Evolutionary conservation across 2,888 invertebrate species (phyloP).

Genomic region (Drosophila hamatofila): DNA sequence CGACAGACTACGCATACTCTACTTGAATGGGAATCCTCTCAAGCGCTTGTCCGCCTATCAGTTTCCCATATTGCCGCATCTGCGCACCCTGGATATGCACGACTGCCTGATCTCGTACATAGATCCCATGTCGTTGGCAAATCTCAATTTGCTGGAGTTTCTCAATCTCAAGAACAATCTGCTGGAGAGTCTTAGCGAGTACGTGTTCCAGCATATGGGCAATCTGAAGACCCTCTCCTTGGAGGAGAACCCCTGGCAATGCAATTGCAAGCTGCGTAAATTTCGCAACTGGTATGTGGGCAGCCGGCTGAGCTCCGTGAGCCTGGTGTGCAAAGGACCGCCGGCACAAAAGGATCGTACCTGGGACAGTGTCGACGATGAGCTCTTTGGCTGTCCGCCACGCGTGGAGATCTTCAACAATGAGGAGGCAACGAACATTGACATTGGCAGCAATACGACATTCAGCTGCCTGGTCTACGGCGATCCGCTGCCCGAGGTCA

Average conservation of each 20-base stretch:
- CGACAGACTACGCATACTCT: slow-evolving; percentile 91
- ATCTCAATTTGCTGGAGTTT: slow-evolving; percentile 90
- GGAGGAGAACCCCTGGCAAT: slow-evolving; percentile 95
- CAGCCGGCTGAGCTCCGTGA: slow-evolving; percentile 91
- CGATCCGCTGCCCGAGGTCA: slow-evolving; percentile 93
- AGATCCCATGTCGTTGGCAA: slow-evolving; percentile 91
- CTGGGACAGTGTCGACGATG: slow-evolving; percentile 91
- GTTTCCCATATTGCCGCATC: slow-evolving; percentile 92
- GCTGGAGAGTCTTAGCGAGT: slow-evolving; percentile 89
- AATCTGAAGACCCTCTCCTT: slow-evolving; percentile 92
- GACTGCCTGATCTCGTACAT: slow-evolving; percentile 91
- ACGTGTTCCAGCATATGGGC: slow-evolving; percentile 89
- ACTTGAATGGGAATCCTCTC: slow-evolving; percentile 93
- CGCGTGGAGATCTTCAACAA: slow-evolving; percentile 88
- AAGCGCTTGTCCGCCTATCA: slow-evolving; percentile 90
- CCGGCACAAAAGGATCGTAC: slow-evolving; percentile 88
- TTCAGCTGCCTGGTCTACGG: slow-evolving; percentile 93
- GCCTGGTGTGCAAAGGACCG: slow-evolving; percentile 91
- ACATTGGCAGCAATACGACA: slow-evolving; percentile 93
- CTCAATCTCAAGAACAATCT: slow-evolving; percentile 93
- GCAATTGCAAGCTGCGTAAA: slow-evolving; percentile 93
- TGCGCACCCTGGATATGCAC: slow-evolving; percentile 92
- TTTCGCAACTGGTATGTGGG: slow-evolving; percentile 94
- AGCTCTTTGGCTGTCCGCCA: slow-evolving; percentile 93
- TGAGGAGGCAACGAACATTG: slow-evolving; percentile 88